Evolutionary conservation across 1,140 invertebrate genomes (phyloP), one percentile per base, ranked within the genome.

Genomic region (Batillaria attramentaria): DNA sequence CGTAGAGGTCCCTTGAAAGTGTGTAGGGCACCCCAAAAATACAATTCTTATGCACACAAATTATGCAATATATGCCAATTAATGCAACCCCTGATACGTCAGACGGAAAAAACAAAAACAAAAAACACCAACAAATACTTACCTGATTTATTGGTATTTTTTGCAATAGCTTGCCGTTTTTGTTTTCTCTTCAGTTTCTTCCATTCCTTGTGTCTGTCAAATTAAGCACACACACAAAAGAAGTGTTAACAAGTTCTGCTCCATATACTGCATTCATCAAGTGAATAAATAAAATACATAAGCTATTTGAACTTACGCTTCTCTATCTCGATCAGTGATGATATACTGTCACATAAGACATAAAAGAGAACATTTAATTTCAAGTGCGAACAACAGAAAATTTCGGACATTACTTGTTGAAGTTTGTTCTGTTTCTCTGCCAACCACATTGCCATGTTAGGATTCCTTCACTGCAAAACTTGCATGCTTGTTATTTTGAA

Each of bases 191-290:
- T 88, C 66, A 84, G 41, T 78, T 86, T 89, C 72, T 85, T 88
- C 83, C 86, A 86, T 79, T 87, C 62, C 70, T 85, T 88, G 74
- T 87, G 87, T 73, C 88, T 89, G 72, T 60, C 81, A 79, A 73
- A 31, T n/a, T n/a, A n/a, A n/a, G n/a, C n/a, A n/a, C n/a, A n/a
- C n/a, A n/a, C n/a, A n/a, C n/a, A 66, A 41, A 73, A 78, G n/a
- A 13, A 13, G 70, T 78, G 41, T 16, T 78, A 50, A 13, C 31
- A 37, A 33, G 28, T 69, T 69, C 37, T 35, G 37, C n/a, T 5
- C 24, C n/a, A 24, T 69, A 35, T 10, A 35, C 20, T 33, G n/a
- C 33, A 33, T 69, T 16, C n/a, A 10, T 69, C n/a, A 24, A 37
- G 31, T 37, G 8, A 69, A 8, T 33, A 10, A 0, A 69, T 24